Conservation (phyloP, 2,113 vertebrate genomes). For the Toxostoma redivivum region DNA sequence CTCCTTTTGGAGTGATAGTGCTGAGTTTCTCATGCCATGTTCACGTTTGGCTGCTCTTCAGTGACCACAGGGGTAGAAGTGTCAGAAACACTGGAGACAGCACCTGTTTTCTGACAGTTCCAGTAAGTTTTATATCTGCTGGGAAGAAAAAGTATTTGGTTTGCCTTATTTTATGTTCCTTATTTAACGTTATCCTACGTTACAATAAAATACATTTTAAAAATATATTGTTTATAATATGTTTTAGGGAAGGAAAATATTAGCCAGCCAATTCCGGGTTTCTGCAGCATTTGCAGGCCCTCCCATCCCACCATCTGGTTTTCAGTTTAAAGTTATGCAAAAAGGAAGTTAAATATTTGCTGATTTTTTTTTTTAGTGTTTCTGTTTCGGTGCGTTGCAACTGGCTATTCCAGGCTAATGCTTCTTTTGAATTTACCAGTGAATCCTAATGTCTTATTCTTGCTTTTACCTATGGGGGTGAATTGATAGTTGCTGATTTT, state of each 20-base stretch:
- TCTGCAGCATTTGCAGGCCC: not conserved
- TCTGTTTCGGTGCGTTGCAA: not conserved
- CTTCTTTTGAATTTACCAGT: not conserved
- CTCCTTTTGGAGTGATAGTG: accelerated
- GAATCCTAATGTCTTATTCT: not conserved
- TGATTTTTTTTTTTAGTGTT: not conserved
- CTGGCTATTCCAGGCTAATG: not conserved
- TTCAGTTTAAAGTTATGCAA: not conserved
- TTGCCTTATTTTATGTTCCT: not conserved
- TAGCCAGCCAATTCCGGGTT: not conserved
- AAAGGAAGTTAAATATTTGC: not conserved
- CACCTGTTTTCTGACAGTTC: not conserved
- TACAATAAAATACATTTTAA: not conserved
- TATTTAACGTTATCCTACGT: not conserved
- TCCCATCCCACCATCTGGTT: not conserved
- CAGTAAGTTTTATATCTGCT: not conserved
- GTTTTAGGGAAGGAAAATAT: not conserved
- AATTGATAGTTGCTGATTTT: not conserved
- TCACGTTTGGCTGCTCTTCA: not conserved
- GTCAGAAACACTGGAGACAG: not conserved
- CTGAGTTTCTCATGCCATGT: accelerated
- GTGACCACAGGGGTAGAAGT: not conserved
- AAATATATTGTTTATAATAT: not conserved
- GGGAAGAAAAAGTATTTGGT: not conserved
- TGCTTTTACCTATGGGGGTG: accelerated